Evolutionary conservation across 2,888 invertebrate genomes (phyloP).

Genomic region (Camptogramma bilineatum): DNA sequence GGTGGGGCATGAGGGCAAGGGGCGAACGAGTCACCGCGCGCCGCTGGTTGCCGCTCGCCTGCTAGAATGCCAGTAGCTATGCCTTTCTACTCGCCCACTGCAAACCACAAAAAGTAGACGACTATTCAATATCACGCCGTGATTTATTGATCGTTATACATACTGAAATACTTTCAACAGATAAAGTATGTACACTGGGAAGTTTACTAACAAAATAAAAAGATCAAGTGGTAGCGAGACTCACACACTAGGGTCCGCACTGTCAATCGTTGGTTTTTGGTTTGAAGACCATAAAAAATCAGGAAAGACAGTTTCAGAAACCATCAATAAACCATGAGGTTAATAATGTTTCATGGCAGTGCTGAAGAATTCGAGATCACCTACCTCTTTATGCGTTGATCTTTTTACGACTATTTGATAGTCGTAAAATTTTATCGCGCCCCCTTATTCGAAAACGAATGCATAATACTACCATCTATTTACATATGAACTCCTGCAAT

Average conservation of each 20-base stretch:
- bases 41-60: not conserved
- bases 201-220: not conserved
- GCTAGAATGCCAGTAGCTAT: not conserved
- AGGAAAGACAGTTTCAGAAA: not conserved
- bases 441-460: slow-evolving; percentile 48
- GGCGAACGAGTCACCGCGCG: slow-evolving; percentile 28
- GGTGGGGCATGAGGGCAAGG: slow-evolving; percentile 54
- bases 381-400: slow-evolving; percentile 55
- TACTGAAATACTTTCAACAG: not conserved
- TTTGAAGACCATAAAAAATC: not conserved
- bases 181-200: not conserved
- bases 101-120: slow-evolving; percentile 2
- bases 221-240: not conserved
- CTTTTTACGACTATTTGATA: slow-evolving; percentile 64
- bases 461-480: slow-evolving; percentile 31
- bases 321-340: slow-evolving; percentile 5
- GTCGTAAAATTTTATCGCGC: slow-evolving; percentile 62
- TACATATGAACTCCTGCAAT: slow-evolving; percentile 9
- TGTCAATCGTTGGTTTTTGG: not conserved
- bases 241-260: not conserved
- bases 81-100: slow-evolving; percentile 8
- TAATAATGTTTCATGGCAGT: slow-evolving; percentile 7
- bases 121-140: not conserved
- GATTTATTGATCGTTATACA: not conserved
- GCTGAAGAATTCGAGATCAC: slow-evolving; percentile 47